Evolutionary conservation across 2,888 invertebrate species (phyloP), one percentile per base, ranked within the genome.

Genomic region (Tanypteryx hageni): DNA sequence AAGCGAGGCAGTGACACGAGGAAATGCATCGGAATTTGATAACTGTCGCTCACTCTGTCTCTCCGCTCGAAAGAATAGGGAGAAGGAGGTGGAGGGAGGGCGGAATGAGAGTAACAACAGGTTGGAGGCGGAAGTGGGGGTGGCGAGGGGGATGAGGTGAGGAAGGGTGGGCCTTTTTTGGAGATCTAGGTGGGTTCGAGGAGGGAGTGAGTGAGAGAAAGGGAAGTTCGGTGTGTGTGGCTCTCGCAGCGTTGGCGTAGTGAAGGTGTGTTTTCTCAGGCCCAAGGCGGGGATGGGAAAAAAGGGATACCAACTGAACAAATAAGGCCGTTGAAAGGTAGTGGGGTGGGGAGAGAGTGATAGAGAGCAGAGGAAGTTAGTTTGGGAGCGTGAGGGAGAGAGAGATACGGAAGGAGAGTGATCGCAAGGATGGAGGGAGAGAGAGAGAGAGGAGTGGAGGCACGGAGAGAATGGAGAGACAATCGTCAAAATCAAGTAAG

Each of bases 221-320:
- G n/a, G 22, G 85, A 86, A 58, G 22, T 22, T 31, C 61, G 61
- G n/a, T 61, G 85, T 59, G 59, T 22, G 59, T 13, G 58, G 85
- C 14, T 22, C 3, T 9, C 56, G 57, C 83, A 14, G 82, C 18
- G 82, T 83, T 10, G 83, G 83, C 18, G n/a, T 31, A 44, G 44
- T 10, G 58, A 31, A 14, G 61, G 61, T 86, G 61, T 89, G 89
- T 89, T 89, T 89, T 89, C 89, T 89, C 89, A 89, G 89, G 61
- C 89, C 18, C 44, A 16, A n/a, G 86, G 86, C 58, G 58, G 85
- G 58, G 22, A n/a, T n/a, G 58, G 58, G n/a, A n/a, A 59, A 59
- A 56, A 86, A 86, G 27, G 86, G 86, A 86, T 86, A 86, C 89
- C 89, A 89, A 89, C 89, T 89, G 89, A 89, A 89, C 89, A 89